Evolutionary conservation across 2,113 vertebrate genomes (phyloP).

Genomic region (Rallus limicola): DNA sequence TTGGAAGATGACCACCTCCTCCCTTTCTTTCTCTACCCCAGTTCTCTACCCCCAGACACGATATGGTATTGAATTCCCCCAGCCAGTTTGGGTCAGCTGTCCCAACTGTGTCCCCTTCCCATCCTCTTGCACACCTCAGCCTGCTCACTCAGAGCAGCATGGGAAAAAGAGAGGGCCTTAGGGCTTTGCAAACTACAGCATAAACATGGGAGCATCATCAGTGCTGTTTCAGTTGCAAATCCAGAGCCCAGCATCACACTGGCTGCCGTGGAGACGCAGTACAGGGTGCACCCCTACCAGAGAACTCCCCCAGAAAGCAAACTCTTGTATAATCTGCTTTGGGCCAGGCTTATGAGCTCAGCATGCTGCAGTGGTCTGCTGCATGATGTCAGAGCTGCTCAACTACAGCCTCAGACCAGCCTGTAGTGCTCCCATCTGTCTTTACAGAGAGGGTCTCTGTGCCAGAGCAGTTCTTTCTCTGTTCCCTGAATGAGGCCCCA

Average conservation of each 20-base stretch:
- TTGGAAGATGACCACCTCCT: background rate
- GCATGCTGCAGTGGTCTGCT: accelerated
- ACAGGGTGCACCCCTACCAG: background rate
- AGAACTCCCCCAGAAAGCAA: background rate
- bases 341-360: background rate
- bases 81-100: background rate
- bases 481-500: background rate
- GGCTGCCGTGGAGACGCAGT: background rate
- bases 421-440: background rate
- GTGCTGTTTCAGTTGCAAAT: background rate
- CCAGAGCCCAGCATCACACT: background rate
- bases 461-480: background rate
- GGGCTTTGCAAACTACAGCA: background rate
- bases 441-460: background rate
- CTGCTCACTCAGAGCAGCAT: background rate
- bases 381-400: background rate
- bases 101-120: background rate
- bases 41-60: background rate
- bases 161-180: background rate
- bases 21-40: background rate
- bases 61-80: too few species aligned
- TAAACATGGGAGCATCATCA: background rate
- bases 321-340: background rate
- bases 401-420: background rate
- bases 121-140: background rate